These are phyloP conservation scores for Vanessa tameamea DNA, from an alignment of 1,140 invertebrate species.

Conservation along the genomic window DNA sequence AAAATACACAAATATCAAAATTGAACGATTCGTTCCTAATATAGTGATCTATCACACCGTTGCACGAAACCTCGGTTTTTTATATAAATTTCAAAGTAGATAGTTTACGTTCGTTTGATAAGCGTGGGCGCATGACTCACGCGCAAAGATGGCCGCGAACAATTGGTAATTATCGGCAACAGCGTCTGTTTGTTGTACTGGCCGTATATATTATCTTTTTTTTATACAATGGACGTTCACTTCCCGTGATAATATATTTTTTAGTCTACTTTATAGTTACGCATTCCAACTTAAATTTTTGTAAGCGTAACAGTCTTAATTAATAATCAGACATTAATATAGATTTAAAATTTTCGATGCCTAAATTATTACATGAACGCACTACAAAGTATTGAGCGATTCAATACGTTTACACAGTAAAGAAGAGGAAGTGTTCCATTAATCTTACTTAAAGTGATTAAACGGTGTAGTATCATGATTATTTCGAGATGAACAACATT, in stretches of 20 bases:
- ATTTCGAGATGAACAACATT: constrained; percentile 3
- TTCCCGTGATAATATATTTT: constrained; percentile 18
- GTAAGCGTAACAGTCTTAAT: not conserved
- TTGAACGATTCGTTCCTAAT: not conserved
- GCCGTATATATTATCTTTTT: constrained; percentile 29
- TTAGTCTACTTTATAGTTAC: constrained; percentile 2
- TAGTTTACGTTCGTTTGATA: constrained; percentile 33
- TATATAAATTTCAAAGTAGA: constrained; percentile 25
- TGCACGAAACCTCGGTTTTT: constrained; percentile 27
- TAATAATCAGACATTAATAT: not conserved
- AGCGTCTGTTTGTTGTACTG: constrained; percentile 42
- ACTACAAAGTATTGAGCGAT: not conserved
- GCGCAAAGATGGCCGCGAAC: constrained; percentile 47
- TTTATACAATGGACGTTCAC: constrained; percentile 21
- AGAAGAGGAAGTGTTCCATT: constrained; percentile 18
- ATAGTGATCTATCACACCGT: not conserved
- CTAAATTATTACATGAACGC: too few relatives aligned
- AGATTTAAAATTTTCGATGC: not conserved
- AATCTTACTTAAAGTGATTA: constrained; percentile 17
- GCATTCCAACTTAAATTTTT: not conserved
- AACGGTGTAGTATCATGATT: not conserved
- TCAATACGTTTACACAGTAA: constrained; percentile 11
- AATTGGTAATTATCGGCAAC: constrained; percentile 46
- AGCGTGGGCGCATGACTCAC: constrained; percentile 47
- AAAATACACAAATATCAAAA: not conserved